A percentile compares a stretch with the other conserved stretches of the same genome.
These are phyloP conservation scores for Hippocampus zosterae DNA, from an alignment of 2,113 vertebrate genomes.

Conservation along the genomic window DNA sequence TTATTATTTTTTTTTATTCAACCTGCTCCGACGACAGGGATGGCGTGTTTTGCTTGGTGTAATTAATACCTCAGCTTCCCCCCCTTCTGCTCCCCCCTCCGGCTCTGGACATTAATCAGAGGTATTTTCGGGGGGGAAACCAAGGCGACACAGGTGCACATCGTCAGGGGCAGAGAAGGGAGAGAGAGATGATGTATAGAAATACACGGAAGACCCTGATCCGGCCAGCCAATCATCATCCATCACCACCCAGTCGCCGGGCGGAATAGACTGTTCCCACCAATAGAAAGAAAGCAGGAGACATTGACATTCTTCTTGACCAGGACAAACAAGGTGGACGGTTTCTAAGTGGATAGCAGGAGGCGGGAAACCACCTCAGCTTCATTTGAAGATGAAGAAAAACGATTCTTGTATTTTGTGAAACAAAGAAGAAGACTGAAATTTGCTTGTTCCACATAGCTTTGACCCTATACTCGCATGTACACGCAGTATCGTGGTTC, in stretches of 20 bases:
- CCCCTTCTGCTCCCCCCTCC: slow-evolving; percentile 36
- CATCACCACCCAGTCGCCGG: slow-evolving; percentile 56
- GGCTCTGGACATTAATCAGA: slow-evolving; percentile 64
- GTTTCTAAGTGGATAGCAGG: slow-evolving; percentile 29
- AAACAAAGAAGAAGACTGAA: not conserved
- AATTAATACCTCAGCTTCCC: slow-evolving; percentile 63
- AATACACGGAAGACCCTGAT: slow-evolving; percentile 66
- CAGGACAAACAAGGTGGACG: slow-evolving; percentile 39
- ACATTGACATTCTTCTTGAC: slow-evolving; percentile 39
- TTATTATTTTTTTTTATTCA: not conserved
- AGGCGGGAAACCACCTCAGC: slow-evolving; percentile 23
- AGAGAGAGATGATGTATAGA: slow-evolving; percentile 69
- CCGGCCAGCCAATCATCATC: slow-evolving; percentile 68
- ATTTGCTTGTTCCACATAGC: not conserved
- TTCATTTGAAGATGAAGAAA: slow-evolving; percentile 15
- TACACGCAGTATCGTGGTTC: not conserved
- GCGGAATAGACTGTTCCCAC: slow-evolving; percentile 48
- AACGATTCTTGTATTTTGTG: not conserved
- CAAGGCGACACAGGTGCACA: slow-evolving; percentile 63
- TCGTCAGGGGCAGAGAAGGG: slow-evolving; percentile 47
- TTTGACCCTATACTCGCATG: not conserved
- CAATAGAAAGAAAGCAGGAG: slow-evolving; percentile 47
- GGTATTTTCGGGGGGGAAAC: slow-evolving; percentile 63
- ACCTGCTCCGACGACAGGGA: slow-evolving; percentile 20
- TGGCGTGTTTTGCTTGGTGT: slow-evolving; percentile 42